Base-by-base conservation (phyloP, 2,797 vertebrate genomes). In the Myripristis jacobus region DNA sequence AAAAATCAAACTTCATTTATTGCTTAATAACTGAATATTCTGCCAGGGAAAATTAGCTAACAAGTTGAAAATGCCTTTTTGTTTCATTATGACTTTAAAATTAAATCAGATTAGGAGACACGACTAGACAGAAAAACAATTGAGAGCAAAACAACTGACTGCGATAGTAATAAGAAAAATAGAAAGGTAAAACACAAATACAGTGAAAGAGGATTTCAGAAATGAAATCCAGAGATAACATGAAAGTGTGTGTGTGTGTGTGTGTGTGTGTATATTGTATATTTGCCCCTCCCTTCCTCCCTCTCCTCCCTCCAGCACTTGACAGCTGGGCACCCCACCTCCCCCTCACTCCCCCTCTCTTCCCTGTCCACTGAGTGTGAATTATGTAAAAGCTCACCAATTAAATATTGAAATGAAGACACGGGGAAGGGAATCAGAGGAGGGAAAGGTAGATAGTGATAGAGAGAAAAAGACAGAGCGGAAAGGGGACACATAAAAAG, bases 371-470 rank as follows among this genome's bases (percentile, higher is more conserved):
- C 44, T 44, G 55, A 10, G 36, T 72, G 62, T 88, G 56, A 87
- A 88, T 89, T 82, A 89, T 88, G 82, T 56, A 88, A 73, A 53
- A 65, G 59, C 73, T 76, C 46, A 29, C 47, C 66, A 86, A 88
- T 90, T 85, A 83, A 88, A 93, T 86, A 89, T 84, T 87, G 64
- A 90, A 87, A 89, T 80, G 57, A 85, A 88, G 5, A 77, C 34
- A 63, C 48, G 63, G 75, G 41, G 48, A 70, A 44, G 60, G 57
- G 18, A 81, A 79, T 84, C 74, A 82, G 52, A 44, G 47, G 65
- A 68, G 56, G 58, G 31, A 68, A 38, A 70, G 56, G 12, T 5
- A 16, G 6, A 1, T 4, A 0, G n/a, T n/a, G n/a, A n/a, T n/a
- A 36, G 61, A 70, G 0, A 52, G 27, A 8, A 22, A 34, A 9